A percentile compares a stretch with the other conserved stretches of the same genome.
phyloP scores from a whole-genome alignment of 2,797 vertebrate species.

The Carduelis carduelis region DNA sequence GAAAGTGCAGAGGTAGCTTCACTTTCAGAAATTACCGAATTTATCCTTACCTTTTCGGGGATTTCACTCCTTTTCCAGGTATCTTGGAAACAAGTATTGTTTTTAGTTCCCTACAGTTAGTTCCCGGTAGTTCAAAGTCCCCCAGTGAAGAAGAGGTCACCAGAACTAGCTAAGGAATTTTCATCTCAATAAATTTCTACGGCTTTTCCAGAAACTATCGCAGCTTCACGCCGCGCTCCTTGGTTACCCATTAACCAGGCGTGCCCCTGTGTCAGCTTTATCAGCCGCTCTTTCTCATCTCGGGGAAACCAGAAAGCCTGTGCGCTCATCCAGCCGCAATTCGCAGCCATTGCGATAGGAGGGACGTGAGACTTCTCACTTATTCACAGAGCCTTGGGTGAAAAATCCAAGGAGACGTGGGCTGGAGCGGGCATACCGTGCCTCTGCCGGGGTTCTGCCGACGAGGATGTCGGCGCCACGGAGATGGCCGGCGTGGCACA shows the following conservation, averaged over 20 bases:
- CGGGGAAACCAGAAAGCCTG: neutral
- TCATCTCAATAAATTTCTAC: neutral
- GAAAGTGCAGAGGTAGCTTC: neutral
- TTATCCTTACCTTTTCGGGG: constrained; percentile 3
- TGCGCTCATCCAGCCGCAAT: rapidly evolving
- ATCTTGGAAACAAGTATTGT: neutral
- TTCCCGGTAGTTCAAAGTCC: neutral
- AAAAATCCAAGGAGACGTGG: rapidly evolving
- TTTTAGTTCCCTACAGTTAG: neutral
- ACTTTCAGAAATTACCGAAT: neutral
- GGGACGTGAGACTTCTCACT: neutral
- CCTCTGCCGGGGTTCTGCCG: rapidly evolving
- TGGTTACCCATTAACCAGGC: neutral
- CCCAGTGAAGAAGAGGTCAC: neutral
- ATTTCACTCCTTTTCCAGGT: neutral
- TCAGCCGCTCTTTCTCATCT: neutral
- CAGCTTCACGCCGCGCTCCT: neutral
- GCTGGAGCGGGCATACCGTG: rapidly evolving
- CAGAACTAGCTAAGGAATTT: neutral
- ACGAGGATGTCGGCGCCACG: rapidly evolving
- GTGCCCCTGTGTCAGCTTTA: neutral
- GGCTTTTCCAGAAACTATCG: neutral
- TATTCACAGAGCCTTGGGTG: neutral
- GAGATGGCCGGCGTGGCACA: rapidly evolving
- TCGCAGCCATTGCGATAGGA: neutral